Evolutionary conservation across 2,888 invertebrate species (phyloP).

Genomic region (Lasioglossum marginatum): DNA sequence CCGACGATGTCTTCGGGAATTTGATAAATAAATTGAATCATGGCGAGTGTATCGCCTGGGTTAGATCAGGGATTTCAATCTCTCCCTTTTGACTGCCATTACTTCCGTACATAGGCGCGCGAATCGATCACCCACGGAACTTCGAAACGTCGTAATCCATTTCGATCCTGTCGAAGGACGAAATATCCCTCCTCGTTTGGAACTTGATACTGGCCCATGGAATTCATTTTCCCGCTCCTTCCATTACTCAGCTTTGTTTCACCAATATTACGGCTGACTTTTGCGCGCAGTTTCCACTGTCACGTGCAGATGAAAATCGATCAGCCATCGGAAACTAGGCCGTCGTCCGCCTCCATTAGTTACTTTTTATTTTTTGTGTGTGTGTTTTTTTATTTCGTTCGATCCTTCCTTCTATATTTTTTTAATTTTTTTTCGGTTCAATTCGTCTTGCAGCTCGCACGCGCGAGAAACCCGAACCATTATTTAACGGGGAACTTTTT

Average conservation of each 20-base stretch:
- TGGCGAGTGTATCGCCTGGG: constrained; percentile 19
- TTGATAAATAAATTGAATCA: constrained; percentile 37
- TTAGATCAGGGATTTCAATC: constrained; percentile 46
- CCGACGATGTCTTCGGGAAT: background rate
- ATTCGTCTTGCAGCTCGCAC: constrained; percentile 5
- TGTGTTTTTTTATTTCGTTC: background rate
- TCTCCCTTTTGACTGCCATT: constrained; percentile 39
- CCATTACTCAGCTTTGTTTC: constrained; percentile 68
- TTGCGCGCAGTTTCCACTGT: constrained; percentile 59
- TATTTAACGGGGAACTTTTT: constrained; percentile 36
- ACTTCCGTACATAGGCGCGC: constrained; percentile 31
- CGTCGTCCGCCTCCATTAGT: constrained; percentile 31
- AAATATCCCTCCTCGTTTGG: constrained; percentile 56
- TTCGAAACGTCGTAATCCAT: constrained; percentile 65
- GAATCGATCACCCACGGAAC: constrained; percentile 71
- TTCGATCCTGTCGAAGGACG: constrained; percentile 68
- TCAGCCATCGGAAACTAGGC: constrained; percentile 55
- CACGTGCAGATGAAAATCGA: constrained; percentile 63
- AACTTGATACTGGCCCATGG: constrained; percentile 63
- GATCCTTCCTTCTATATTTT: background rate
- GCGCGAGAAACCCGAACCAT: constrained; percentile 45
- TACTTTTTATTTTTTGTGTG: constrained; percentile 14
- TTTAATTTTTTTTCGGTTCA: background rate
- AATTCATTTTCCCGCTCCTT: constrained; percentile 64
- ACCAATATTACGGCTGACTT: constrained; percentile 55